Evolutionary conservation across 2,888 invertebrate genomes (phyloP), one percentile per base, ranked within the genome.

Genomic region (Andrena marginata): DNA sequence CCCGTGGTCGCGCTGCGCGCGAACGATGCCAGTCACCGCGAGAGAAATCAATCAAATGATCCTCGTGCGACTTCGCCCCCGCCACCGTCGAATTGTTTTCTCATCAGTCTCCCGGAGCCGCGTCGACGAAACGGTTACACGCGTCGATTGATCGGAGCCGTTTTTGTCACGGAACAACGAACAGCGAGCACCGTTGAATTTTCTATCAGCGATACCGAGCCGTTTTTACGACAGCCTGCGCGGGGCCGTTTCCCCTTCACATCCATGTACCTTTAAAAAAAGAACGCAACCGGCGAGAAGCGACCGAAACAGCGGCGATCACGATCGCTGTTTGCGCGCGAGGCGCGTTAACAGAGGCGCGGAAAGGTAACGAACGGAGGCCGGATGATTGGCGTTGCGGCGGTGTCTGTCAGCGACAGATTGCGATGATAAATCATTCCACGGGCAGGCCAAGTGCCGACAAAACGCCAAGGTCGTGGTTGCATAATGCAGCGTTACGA

Each of bases 61-160:
- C 59, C 70, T 7, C 13, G 60, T 60, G 48, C 59, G 48, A 70
- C 70, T 29, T 31, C 35, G 35, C 35, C 33, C 56, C n/a, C n/a
- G 20, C 26, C 29, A 1, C 48, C 60, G n/a, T 73, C 64, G 20
- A 73, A 81, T 70, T 42, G 69, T 70, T 81, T 67, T 26, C 62
- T 63, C 73, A 56, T 82, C 54, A 77, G 51, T 64, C 67, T 69
- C 26, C 23, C 10, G 20, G 31, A 20, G 20, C 42, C 60, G 31
- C 65, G 62, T 70, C 48, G 49, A 29, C 26, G 31, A 33, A 74
- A 35, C 75, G 63, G 63, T 33, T 69, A 62, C 48, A 51, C 60
- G 42, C 48, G 54, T 69, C 77, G 49, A 48, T 49, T 63, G 71
- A 77, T 82, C 82, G 70, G 59, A 68, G 76, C 42, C n/a, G 76